Conservation (phyloP, 35 echinoderm and acorn worm species). For the Apostichopus californicus region DNA sequence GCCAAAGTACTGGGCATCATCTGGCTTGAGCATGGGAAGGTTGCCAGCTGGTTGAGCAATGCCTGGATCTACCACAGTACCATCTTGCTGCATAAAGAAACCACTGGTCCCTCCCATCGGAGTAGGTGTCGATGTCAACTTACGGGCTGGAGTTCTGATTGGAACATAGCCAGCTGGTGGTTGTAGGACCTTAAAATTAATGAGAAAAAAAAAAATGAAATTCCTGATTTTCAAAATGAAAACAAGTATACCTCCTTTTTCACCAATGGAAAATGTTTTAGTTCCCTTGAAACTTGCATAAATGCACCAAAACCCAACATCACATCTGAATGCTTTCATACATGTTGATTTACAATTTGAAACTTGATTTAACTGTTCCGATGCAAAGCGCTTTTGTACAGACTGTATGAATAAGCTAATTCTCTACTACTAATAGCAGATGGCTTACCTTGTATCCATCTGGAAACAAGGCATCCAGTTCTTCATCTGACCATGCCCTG, state of each 20-base stretch:
- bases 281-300: too few species aligned
- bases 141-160: slow-evolving; percentile 94
- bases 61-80: slow-evolving; percentile 72
- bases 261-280: too few species aligned
- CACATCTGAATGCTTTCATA: not conserved
- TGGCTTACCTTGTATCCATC: slow-evolving; percentile 97
- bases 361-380: too few species aligned
- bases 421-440: not conserved
- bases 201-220: not conserved
- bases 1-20: slow-evolving; percentile 99
- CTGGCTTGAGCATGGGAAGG: slow-evolving; percentile 95
- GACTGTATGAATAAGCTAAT: not conserved
- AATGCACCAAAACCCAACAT: not conserved
- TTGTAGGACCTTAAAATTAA: slow-evolving; percentile 68
- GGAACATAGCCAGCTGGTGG: slow-evolving; percentile 98
- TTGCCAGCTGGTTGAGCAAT: slow-evolving; percentile 96
- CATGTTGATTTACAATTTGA: too few species aligned
- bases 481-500: slow-evolving; percentile 85
- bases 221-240: not conserved
- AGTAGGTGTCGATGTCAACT: slow-evolving; percentile 94
- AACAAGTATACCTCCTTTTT: too few species aligned
- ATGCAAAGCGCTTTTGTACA: too few species aligned
- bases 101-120: slow-evolving; percentile 80
- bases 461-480: slow-evolving; percentile 92
- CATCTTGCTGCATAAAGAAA: slow-evolving; percentile 93